Evolutionary conservation across 2,113 vertebrate genomes (phyloP), one percentile per base, ranked within the genome.

Genomic region (Thermophis baileyi): DNA sequence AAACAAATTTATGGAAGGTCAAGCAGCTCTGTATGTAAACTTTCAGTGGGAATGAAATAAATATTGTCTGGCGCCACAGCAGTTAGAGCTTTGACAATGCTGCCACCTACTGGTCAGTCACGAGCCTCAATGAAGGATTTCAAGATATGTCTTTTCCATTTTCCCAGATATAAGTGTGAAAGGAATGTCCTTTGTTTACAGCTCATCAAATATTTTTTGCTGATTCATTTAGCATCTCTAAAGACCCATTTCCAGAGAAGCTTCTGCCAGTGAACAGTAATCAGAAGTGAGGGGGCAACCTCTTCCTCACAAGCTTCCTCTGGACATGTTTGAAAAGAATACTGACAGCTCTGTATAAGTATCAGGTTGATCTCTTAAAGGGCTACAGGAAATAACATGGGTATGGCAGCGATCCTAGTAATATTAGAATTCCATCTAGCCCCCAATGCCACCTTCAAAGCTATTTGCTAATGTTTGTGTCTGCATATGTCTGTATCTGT

Each of bases 31-130:
- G 85, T 93, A 91, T 74, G 96, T 94, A 95, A 96, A 93, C 93
- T 93, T 91, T 94, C 27, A 0, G 89, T 1, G 6, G 90, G 90
- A 94, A 81, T 25, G 93, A 6, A 25, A 89, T 7, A n/a, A 94
- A 94, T 89, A 95, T 95, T 90, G 94, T 50, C 90, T 27, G 25
- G 3, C 0, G 91, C 54, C 47, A 0, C 81, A 40, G 89, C 91
- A 57, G 93, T 89, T 95, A 94, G 95, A 93, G 46, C 97, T 96
- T 96, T 95, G 98, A 89, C 97, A 97, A 98, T 98, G 97, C 98
- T 98, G 98, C 98, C 98, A 98, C 97, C 98, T 98, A 96, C 98
- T 97, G 98, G 95, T 94, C 86, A 0, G 44, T 90, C 11, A 0
- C 1, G 9, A 1, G 22, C 44, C 1, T 0, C 18, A 0, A 16